These are phyloP conservation scores for Saccopteryx bilineata DNA, from an alignment of 2,113 vertebrate genomes.

Conservation along the genomic window DNA sequence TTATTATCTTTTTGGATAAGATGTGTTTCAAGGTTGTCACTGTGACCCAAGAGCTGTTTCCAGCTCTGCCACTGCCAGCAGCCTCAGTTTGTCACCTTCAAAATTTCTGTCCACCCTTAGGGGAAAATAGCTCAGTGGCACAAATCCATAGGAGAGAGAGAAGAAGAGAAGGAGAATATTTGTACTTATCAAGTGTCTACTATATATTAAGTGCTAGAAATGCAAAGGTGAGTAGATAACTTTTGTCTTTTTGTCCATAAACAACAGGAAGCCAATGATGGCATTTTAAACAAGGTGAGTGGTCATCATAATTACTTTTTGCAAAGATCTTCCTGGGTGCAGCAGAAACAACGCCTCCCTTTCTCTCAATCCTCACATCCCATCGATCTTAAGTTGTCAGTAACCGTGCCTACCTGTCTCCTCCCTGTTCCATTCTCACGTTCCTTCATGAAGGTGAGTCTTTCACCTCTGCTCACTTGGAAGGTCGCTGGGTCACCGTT, in stretches of 20 bases:
- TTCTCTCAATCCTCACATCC: neutral
- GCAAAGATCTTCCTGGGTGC: neutral
- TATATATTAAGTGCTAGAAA: neutral
- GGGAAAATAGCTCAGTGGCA: neutral
- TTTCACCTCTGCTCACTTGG: neutral
- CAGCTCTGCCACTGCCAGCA: neutral
- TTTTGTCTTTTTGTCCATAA: constrained; percentile 12
- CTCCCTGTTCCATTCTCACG: neutral
- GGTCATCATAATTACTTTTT: neutral
- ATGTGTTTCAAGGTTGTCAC: neutral
- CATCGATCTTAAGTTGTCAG: neutral
- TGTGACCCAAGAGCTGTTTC: neutral
- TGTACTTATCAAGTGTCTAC: neutral
- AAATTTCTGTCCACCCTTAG: neutral
- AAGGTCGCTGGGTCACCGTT: too few species aligned
- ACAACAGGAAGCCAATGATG: neutral
- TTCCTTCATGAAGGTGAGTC: neutral
- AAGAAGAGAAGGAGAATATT: neutral
- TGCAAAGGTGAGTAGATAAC: neutral
- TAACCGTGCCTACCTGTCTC: neutral
- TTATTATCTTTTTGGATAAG: constrained; percentile 31
- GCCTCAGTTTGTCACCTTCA: neutral
- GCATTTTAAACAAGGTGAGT: neutral
- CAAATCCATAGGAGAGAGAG: neutral
- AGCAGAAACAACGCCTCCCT: neutral